Evolutionary conservation across 2,888 invertebrate species (phyloP), one percentile per base, ranked within the genome.

Genomic region (Agrochola lychnidis): DNA sequence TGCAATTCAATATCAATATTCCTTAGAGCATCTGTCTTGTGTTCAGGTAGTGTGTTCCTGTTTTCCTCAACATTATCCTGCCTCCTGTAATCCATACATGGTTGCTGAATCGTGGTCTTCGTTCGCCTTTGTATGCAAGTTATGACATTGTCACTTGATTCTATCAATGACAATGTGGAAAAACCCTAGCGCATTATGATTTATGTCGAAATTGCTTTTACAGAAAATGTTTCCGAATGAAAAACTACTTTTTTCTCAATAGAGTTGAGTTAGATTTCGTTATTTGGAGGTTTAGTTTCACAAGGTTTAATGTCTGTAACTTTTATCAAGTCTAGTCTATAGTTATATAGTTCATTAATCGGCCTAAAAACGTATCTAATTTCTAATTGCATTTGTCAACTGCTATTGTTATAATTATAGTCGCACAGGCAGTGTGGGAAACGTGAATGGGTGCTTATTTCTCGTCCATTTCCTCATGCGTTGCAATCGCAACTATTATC

Each of bases 381-480:
- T 66, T 66, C 36, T 51, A 70, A 70, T 64, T 56, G 16, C 45
- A 70, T 73, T 75, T 75, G 85, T 84, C 82, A 83, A 78, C 72
- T 40, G 22, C 62, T 56, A 83, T 85, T 87, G 83, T 85, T 76
- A 40, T 14, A 51, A 12, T 57, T 77, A 61, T 70, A 71, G 71
- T 68, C 63, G 77, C 73, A 67, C 40, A 71, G 67, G 62, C 68
- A 77, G 72, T 88, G 90, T 91, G 91, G 85, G 90, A 91, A 91
- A 82, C 86, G 73, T 84, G 82, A 84, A 82, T 71, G 75, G 42
- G 40, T 19, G 68, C 66, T 78, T 75, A 74, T 81, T 86, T 87
- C 79, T 85, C 73, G 70, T 62, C 75, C 74, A 83, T 90, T 92
- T 91, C 91, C 90, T 89, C 90, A 90, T 89, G 81, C 87, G 82